A percentile compares a stretch with the other conserved stretches of the same genome.
These are phyloP conservation scores for Aphidoletes aphidimyza DNA, from an alignment of 2,888 invertebrate genomes.

Conservation along the genomic window DNA sequence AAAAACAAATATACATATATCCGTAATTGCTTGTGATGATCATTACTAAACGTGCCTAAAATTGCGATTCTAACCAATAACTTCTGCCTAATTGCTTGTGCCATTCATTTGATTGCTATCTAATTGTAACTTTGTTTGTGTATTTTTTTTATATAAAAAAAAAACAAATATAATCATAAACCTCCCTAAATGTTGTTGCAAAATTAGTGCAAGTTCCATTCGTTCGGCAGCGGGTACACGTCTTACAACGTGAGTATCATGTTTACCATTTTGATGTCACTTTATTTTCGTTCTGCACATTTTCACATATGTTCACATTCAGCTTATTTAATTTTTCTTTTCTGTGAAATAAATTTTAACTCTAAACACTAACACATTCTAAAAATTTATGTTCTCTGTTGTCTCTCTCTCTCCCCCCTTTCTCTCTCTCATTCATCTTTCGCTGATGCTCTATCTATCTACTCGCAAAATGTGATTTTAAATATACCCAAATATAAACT, in stretches of 20 bases:
- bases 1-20: no score
- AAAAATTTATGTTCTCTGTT: not conserved
- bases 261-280: not conserved
- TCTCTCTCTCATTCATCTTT: not conserved
- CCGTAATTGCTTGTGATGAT: not conserved
- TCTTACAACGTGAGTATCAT: slow-evolving; percentile 67
- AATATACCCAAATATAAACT: not conserved
- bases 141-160: slow-evolving; percentile 6
- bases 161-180: not conserved
- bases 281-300: not conserved
- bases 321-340: no score
- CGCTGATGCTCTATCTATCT: slow-evolving; percentile 18
- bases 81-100: not conserved
- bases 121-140: slow-evolving; percentile 22
- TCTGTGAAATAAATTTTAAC: no score
- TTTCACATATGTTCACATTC: no score
- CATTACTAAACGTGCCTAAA: not conserved
- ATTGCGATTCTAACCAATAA: slow-evolving; percentile 5
- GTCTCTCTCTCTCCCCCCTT: not conserved
- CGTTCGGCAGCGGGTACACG: slow-evolving; percentile 63
- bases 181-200: not conserved
- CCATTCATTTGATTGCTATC: not conserved
- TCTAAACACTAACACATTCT: not conserved
- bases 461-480: not conserved
- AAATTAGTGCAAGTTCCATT: slow-evolving; percentile 59